Conservation (phyloP, 92 coral and sea anemone genomes). For the Heliopora coerulea region DNA sequence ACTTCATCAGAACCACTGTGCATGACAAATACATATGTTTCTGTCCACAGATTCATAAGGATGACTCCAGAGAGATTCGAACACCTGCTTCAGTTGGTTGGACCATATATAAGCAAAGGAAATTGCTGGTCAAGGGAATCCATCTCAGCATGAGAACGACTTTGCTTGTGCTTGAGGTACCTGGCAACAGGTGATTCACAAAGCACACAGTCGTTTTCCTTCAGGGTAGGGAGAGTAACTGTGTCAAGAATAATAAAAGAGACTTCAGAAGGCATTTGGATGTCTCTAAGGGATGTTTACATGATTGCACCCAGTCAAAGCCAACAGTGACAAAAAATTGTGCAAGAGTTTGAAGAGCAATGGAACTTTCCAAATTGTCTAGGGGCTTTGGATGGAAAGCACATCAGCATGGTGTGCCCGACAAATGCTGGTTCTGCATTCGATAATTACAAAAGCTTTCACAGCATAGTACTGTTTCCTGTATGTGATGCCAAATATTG, state of each 20-base stretch:
- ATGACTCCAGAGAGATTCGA: too few relatives aligned
- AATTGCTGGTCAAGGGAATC: too few relatives aligned
- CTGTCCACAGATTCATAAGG: too few relatives aligned
- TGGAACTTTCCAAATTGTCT: slow-evolving; percentile 45
- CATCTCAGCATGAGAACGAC: slow-evolving; percentile 22
- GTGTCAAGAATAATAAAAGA: background rate
- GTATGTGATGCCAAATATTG: slow-evolving; percentile 47
- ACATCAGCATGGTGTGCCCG: slow-evolving; percentile 42
- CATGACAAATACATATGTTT: too few relatives aligned
- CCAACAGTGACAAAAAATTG: too few relatives aligned
- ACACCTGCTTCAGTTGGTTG: too few relatives aligned
- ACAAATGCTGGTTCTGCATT: slow-evolving; percentile 36
- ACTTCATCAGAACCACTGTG: too few relatives aligned
- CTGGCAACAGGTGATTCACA: slow-evolving; percentile 41
- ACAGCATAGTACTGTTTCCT: slow-evolving; percentile 33
- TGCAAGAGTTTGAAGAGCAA: slow-evolving; percentile 34
- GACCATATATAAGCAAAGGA: too few relatives aligned
- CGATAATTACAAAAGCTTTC: slow-evolving; percentile 38
- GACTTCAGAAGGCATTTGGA: slow-evolving; percentile 14
- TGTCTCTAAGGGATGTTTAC: background rate
- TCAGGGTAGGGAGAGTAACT: slow-evolving; percentile 24
- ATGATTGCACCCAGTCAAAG: too few relatives aligned
- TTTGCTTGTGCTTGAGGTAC: slow-evolving; percentile 34
- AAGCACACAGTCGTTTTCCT: slow-evolving; percentile 34
- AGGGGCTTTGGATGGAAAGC: too few relatives aligned